Percentiles rank a stretch among this genome's conserved stretches.
phyloP scores from a whole-genome alignment of 2,113 vertebrate species.

The Capreolus pygargus region DNA sequence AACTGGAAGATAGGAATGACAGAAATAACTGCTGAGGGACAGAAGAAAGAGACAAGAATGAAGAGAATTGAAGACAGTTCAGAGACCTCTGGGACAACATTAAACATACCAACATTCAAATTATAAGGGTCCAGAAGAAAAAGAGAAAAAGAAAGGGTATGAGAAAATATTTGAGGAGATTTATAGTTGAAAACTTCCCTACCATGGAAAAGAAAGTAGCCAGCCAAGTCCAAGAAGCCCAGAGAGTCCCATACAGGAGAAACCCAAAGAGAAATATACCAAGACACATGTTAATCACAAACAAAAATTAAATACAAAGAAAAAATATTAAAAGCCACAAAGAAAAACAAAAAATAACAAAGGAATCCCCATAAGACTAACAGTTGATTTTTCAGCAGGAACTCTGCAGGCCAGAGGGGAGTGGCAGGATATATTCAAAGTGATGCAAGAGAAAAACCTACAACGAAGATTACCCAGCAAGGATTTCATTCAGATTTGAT shows the following conservation, averaged over 20 bases:
- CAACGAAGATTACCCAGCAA: neutral
- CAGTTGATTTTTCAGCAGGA: neutral
- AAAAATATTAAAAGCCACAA: neutral
- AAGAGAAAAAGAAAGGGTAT: neutral
- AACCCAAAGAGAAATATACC: neutral
- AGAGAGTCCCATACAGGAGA: neutral
- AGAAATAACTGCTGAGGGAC: neutral
- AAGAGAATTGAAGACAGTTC: neutral
- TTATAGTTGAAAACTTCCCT: neutral
- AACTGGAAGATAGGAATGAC: neutral
- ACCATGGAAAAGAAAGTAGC: neutral
- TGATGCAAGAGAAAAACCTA: neutral
- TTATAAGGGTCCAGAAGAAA: neutral
- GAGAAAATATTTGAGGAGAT: neutral
- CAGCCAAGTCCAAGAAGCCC: neutral
- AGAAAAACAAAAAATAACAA: neutral
- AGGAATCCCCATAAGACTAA: neutral
- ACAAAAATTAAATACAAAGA: neutral
- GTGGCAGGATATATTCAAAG: neutral
- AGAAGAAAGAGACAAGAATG: neutral
- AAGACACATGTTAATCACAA: neutral
- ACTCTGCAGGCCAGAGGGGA: neutral
- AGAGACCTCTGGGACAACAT: neutral
- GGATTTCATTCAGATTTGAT: neutral
- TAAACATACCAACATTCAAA: neutral